Base-by-base conservation (phyloP, 2,888 invertebrate species). In the Psococerastis gibbosa region DNA sequence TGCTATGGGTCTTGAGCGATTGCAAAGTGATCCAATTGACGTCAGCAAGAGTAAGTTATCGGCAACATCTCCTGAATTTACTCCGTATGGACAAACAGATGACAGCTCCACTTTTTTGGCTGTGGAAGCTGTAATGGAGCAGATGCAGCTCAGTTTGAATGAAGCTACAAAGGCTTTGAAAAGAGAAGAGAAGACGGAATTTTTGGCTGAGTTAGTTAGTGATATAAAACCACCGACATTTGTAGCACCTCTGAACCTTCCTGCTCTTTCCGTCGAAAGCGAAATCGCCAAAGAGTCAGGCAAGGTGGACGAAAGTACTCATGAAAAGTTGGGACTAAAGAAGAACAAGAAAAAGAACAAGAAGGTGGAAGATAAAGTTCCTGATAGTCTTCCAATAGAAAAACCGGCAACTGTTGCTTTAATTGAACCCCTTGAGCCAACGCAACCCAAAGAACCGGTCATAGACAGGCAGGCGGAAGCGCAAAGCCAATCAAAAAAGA, bases 331-430 rank as follows among this genome's bases (percentile, higher is more conserved):
- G 9, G 38, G 38, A 6, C 2, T 32, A 16, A 4, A 17, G 44
- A 13, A 43, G 22, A 32, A 17, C 41, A 45, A 31, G 41, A 48
- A 11, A 35, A 32, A 9, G 20, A 44, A 34, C 13, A 5, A 38
- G 6, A 53, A 52, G 27, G 27, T 9, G 27, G 27, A 9, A 9
- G 27, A 27, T 9, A 27, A 27, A 27, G 8, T 11, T 27, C 8
- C 11, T 27, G 27, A 27, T 9, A 27, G 27, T 27, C 8, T 27
- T 27, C 27, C 27, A 11, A 27, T 9, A 11, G 11, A 27, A 27
- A 46, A 47, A 46, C 43, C 47, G 46, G 46, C 49, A 48, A 45
- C 47, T 43, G 45, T 49, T n/a, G n/a, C n/a, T n/a, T n/a, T n/a
- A n/a, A n/a, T n/a, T n/a, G n/a, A n/a, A n/a, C n/a, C n/a, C n/a